Percentiles rank a stretch among this genome's conserved stretches.
These are phyloP conservation scores for Remorina albescens DNA, from an alignment of 2,797 vertebrate genomes.

Conservation along the genomic window DNA sequence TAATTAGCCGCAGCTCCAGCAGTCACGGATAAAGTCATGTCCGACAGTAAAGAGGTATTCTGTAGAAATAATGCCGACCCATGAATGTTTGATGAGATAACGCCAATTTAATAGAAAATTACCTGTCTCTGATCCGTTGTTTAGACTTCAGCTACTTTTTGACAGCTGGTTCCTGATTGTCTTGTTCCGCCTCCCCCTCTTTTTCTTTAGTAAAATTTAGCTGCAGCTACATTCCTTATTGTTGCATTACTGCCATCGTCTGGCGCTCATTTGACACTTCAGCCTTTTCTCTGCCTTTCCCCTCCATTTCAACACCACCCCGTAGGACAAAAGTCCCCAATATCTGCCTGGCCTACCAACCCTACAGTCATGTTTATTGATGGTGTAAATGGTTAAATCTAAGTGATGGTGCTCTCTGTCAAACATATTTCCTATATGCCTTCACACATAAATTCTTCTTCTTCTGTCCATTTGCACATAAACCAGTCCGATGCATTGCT, in stretches of 20 bases:
- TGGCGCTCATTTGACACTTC: background rate
- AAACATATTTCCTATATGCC: background rate
- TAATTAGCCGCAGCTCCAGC: constrained; percentile 1
- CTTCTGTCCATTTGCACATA: background rate
- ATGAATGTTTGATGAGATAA: background rate
- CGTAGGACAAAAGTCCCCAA: too few species aligned
- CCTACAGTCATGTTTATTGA: too few species aligned
- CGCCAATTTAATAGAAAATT: constrained; percentile 3
- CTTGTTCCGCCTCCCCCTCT: constrained; percentile 47
- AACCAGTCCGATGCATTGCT: background rate
- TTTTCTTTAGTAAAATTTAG: background rate
- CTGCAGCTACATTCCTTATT: background rate
- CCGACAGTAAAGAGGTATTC: fast-evolving
- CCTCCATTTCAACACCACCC: too few species aligned
- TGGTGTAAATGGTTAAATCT: background rate
- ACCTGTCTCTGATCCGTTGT: constrained; percentile 56
- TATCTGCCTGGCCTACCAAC: too few species aligned
- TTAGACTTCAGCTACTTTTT: constrained; percentile 70
- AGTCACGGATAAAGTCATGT: background rate
- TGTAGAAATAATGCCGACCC: background rate
- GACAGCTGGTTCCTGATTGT: constrained; percentile 78
- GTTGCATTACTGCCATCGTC: constrained; percentile 12
- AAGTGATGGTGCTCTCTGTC: background rate
- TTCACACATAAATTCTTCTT: background rate
- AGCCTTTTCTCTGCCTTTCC: background rate